Evolutionary conservation across 1,140 invertebrate genomes (phyloP), one percentile per base, ranked within the genome.

Genomic region (Drosophila auraria): DNA sequence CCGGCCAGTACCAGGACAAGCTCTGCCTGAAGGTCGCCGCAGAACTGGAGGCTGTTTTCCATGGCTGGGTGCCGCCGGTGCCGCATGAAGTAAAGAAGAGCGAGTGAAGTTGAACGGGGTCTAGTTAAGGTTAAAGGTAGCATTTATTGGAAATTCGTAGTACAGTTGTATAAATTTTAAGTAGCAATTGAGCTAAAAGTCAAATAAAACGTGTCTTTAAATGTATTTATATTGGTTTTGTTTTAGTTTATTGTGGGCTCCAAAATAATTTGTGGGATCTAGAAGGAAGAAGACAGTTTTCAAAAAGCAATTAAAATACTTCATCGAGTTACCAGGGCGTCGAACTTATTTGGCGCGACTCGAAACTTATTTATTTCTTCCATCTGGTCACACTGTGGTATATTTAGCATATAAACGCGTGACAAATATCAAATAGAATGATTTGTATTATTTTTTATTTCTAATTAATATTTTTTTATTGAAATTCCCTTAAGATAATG

Each of bases 41-140:
- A 73, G 95, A 97, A 72, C 90, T 99, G 14, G 97, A 98, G 87
- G 94, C 94, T 62, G 95, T 93, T 2, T 97, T 98, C 90, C 96
- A 97, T 15, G 97, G 97, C 4, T 98, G 97, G 97, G 79, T 86
- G 33, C 86, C 91, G 5, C 91, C 91, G 1, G 90, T 93, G 57
- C 94, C 51, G 15, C 87, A 90, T 47, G 47, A 38, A 47, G 63
- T 51, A 20, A 20, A 20, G 5, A 30, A 38, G 15, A 27, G 27
- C 33, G 27, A 79, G 38, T 71, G 47, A 59, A 54, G 47, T 11
- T 59, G 14, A 23, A 5, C 33, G 12, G 20, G 8, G 25, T 20
- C 17, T 54, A 68, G 54, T 70, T 70, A 64, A 70, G 77, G 83
- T 80, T 75, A 54, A 74, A 59, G 82, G 83, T 75, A 70, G 42